These are phyloP conservation scores for Lepisosteus osseus DNA, from an alignment of 2,113 vertebrate genomes.

Conservation along the genomic window DNA sequence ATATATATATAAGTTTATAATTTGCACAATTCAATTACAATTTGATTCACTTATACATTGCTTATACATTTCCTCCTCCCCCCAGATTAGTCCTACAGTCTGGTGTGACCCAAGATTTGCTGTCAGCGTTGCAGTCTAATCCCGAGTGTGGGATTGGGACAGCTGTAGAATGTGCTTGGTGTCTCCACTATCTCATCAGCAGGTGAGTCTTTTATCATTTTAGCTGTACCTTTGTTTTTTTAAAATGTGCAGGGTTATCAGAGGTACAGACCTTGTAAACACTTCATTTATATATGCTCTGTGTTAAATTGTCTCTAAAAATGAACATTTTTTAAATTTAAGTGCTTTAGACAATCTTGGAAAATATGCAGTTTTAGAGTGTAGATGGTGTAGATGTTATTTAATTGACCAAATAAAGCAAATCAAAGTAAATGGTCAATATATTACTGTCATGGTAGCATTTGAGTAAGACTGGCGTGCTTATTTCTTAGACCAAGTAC, in stretches of 20 bases:
- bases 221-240: too few relatives aligned
- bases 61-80: constrained; percentile 1
- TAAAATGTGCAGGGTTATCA: constrained; percentile 5
- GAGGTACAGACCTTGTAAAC: not conserved
- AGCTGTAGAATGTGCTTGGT: constrained; percentile 88
- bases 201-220: constrained; percentile 60
- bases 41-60: too few relatives aligned
- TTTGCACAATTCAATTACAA: too few relatives aligned
- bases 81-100: constrained; percentile 74
- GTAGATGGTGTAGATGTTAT: too few relatives aligned
- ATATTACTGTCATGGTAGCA: too few relatives aligned
- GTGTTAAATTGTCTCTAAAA: not conserved
- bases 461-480: too few relatives aligned
- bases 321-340: not conserved
- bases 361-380: too few relatives aligned
- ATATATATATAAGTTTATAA: too few relatives aligned
- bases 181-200: constrained; percentile 86
- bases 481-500: too few relatives aligned
- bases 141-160: constrained; percentile 68
- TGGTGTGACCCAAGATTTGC: constrained; percentile 68
- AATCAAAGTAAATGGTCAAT: too few relatives aligned
- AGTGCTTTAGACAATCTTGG: too few relatives aligned
- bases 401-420: too few relatives aligned
- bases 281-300: not conserved
- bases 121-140: constrained; percentile 66